Base-by-base conservation (phyloP, 1,140 invertebrate species). In the Eciton burchellii region DNA sequence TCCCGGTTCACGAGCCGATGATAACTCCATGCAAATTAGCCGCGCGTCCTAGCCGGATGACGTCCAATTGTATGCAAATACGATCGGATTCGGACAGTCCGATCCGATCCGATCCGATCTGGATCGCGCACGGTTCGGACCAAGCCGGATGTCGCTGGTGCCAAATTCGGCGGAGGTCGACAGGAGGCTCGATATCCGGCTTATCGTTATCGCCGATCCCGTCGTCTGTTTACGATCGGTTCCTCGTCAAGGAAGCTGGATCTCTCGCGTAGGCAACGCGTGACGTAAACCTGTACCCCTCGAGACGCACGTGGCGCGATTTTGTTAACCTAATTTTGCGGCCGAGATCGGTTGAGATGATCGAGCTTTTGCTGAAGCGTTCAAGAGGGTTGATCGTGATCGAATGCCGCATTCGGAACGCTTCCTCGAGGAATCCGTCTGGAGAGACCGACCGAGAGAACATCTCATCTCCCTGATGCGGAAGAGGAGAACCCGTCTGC, bases 61-160 rank as follows among this genome's bases (percentile, higher is more conserved):
- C 68, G 73, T 26, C 21, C 81, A 82, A 89, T 86, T 89, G 84
- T 89, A 89, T 89, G 88, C 59, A 86, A 89, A 88, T 89, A 74
- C 72, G 68, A 89, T 89, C 81, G 76, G 86, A 86, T 89, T 79
- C 66, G 85, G 81, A 73, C 68, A 45, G 74, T 26, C n/a, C n/a
- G n/a, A n/a, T n/a, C n/a, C 45, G 54, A 82, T 54, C 62, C 83
- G 63, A 65, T 49, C 72, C 54, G 73, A 84, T 84, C 60, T 62
- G 24, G 45, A 70, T 43, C 56, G 76, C 57, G 62, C 5, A 19
- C 62, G 11, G 54, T 57, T 66, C 52, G 41, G 16, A 52, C 68
- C 59, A 57, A 76, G 82, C 84, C 84, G 84, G 81, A 88, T 82
- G 81, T 77, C 82, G 59, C 49, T 60, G n/a, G 19, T 43, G 16